A percentile compares a stretch with the other conserved stretches of the same genome.
Conservation (phyloP, 2,113 vertebrate species). For the Clarias magur region DNA sequence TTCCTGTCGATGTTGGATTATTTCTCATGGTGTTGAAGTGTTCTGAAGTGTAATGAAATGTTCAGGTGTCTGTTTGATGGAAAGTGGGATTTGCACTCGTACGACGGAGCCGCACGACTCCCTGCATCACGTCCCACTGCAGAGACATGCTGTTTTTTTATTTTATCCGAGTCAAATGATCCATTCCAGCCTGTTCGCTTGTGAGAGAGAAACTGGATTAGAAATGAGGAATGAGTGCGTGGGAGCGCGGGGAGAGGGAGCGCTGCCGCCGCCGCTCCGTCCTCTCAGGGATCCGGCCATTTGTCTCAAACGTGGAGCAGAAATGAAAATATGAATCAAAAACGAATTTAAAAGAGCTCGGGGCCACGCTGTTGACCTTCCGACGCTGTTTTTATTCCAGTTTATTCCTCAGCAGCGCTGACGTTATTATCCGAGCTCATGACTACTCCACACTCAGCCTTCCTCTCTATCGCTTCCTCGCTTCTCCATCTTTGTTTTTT, state of each 20-base stretch:
- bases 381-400: not conserved
- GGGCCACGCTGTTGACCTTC: conserved; percentile 41
- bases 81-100: conserved; percentile 51
- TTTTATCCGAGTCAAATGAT: conserved; percentile 55
- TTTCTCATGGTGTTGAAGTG: not conserved
- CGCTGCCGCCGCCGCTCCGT: conserved; percentile 35
- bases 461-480: not conserved
- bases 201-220: conserved; percentile 49
- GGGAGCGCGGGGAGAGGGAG: conserved; percentile 33
- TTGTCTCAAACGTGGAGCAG: conserved; percentile 61
- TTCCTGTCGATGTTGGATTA: not conserved
- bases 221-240: conserved; percentile 63
- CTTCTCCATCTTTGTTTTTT: not conserved
- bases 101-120: conserved; percentile 21
- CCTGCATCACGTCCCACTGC: conserved; percentile 43
- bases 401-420: not conserved
- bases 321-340: conserved; percentile 62
- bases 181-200: conserved; percentile 52
- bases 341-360: conserved; percentile 46
- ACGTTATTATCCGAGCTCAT: not conserved
- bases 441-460: not conserved
- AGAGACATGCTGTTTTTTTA: conserved; percentile 47
- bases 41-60: not conserved
- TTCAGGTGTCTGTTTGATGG: conserved; percentile 32
- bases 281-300: conserved; percentile 51